phyloP scores from a whole-genome alignment of 2,888 invertebrate species.

The Dasypolia templi region DNA sequence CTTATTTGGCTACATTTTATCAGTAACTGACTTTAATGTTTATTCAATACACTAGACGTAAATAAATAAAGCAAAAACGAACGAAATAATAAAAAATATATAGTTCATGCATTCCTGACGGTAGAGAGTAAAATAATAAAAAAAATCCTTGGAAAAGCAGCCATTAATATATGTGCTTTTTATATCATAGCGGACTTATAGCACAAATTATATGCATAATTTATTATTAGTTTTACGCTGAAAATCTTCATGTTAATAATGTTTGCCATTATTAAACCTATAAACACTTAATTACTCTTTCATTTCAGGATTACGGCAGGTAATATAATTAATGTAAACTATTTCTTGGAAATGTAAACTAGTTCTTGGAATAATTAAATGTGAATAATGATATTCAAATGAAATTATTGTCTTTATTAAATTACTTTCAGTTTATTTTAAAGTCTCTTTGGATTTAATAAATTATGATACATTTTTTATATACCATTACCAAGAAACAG shows the following conservation, averaged over 20 bases:
- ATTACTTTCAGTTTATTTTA: neutral
- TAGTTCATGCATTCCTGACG: constrained; percentile 1
- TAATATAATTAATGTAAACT: no score
- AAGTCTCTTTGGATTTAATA: no score
- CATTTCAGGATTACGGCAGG: neutral
- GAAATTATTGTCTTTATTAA: neutral
- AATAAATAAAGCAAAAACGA: constrained; percentile 51
- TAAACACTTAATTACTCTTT: neutral
- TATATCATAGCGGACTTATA: no score
- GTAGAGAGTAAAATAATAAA: constrained; percentile 15
- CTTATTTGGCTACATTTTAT: constrained; percentile 44
- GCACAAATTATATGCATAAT: constrained; percentile 14
- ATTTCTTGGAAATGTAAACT: no score
- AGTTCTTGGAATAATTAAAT: neutral
- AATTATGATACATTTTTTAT: no score
- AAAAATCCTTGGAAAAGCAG: constrained; percentile 21
- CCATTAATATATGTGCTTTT: constrained; percentile 4
- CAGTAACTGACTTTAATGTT: constrained; percentile 55
- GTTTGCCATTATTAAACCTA: neutral
- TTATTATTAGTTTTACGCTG: neutral
- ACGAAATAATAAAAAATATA: constrained; percentile 53
- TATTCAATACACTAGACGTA: constrained; percentile 52
- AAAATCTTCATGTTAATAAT: neutral
- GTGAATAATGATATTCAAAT: neutral
- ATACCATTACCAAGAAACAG: no score